These are phyloP conservation scores for Darevskia nairensis DNA, from an alignment of 2,797 vertebrate genomes.

Conservation along the genomic window DNA sequence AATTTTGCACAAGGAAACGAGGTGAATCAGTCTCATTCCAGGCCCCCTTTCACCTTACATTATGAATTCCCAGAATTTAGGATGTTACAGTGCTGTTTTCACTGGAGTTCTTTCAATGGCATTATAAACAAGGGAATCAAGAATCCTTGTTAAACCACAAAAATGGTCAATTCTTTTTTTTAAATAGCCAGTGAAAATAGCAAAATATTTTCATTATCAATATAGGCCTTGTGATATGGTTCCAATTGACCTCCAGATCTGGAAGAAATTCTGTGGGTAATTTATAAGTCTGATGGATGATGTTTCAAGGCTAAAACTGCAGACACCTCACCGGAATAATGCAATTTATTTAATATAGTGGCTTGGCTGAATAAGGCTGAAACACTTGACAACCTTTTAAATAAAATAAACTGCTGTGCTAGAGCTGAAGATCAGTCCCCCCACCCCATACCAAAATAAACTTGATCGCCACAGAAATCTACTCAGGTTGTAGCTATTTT, in stretches of 20 bases:
- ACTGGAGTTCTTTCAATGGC: slow-evolving; percentile 30
- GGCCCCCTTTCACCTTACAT: neutral
- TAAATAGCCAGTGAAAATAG: slow-evolving; percentile 4
- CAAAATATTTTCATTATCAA: slow-evolving; percentile 32
- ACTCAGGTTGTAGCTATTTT: neutral
- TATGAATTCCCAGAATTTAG: slow-evolving; percentile 5
- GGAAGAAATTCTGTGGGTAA: slow-evolving; percentile 17
- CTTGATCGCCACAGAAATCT: neutral
- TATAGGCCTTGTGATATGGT: slow-evolving; percentile 19
- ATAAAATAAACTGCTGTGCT: neutral
- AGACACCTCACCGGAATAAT: slow-evolving; percentile 17
- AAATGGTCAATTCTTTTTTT: neutral
- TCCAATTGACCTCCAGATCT: slow-evolving; percentile 35
- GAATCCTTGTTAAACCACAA: slow-evolving; percentile 17
- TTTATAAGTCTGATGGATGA: slow-evolving; percentile 29
- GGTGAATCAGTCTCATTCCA: neutral
- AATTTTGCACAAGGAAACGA: slow-evolving; percentile 21
- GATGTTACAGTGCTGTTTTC: neutral
- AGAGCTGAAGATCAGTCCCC: neutral
- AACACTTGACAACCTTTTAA: neutral
- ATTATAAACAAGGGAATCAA: slow-evolving; percentile 14
- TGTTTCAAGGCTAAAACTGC: slow-evolving; percentile 30
- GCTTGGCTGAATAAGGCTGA: neutral
- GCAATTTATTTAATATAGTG: neutral
- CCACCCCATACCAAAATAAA: neutral